phyloP scores from a whole-genome alignment of 1,140 invertebrate genomes.

The Nautilus pompilius region DNA sequence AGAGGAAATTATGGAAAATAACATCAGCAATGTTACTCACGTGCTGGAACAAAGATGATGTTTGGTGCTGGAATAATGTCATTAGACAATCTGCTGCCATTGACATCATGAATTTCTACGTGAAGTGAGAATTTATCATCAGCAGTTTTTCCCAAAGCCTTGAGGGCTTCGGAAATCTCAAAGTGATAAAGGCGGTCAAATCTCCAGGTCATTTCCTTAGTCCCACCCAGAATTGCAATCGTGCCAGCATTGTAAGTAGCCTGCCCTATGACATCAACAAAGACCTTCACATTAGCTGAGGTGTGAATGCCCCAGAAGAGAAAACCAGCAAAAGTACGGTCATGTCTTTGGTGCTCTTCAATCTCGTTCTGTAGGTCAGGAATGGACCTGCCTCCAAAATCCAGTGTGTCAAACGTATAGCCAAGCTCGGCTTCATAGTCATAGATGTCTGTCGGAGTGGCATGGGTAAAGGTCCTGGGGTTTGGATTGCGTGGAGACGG shows the following conservation, averaged over 20 bases:
- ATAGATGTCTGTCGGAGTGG: slow-evolving; percentile 15
- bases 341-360: slow-evolving; percentile 3
- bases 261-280: background rate
- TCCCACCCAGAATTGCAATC: slow-evolving; percentile 18
- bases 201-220: slow-evolving; percentile 16
- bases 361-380: slow-evolving; percentile 18
- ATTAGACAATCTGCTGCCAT: background rate
- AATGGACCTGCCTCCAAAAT: slow-evolving; percentile 17
- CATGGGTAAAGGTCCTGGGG: slow-evolving; percentile 12
- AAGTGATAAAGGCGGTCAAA: slow-evolving; percentile 16
- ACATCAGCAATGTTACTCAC: too few species aligned
- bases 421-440: slow-evolving; percentile 16
- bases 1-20: too few species aligned
- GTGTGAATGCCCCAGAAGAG: background rate
- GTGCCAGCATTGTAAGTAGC: slow-evolving; percentile 4
- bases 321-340: slow-evolving; percentile 2
- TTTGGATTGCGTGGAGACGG: slow-evolving; percentile 12
- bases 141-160: background rate
- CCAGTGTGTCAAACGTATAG: slow-evolving; percentile 18
- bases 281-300: background rate
- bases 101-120: slow-evolving; percentile 10
- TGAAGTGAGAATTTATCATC: slow-evolving; percentile 1
- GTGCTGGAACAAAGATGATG: background rate
- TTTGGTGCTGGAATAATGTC: slow-evolving; percentile 2
- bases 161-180: slow-evolving; percentile 4